These are phyloP conservation scores for Polia nebulosa DNA, from an alignment of 2,888 invertebrate species.

Conservation along the genomic window DNA sequence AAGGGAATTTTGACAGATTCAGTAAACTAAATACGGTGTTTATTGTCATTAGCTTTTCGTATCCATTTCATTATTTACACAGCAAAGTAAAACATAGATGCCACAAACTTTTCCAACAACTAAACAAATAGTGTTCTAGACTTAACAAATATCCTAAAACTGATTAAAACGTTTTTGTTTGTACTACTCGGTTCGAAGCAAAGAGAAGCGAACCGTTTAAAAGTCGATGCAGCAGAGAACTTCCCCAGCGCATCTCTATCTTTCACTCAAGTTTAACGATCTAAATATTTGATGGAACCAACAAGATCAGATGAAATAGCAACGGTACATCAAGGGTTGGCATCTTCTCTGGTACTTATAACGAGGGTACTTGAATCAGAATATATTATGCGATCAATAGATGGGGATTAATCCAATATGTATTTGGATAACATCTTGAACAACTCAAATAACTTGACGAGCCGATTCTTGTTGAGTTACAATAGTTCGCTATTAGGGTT, in stretches of 20 bases:
- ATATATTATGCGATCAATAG: conserved; percentile 86
- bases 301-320: conserved; percentile 88
- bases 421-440: conserved; percentile 68
- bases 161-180: conserved; percentile 63
- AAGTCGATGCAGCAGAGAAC: conserved; percentile 77
- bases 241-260: conserved; percentile 75
- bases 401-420: conserved; percentile 72
- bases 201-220: conserved; percentile 57
- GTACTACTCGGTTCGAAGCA: conserved; percentile 51
- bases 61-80: neutral
- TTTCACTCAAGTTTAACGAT: conserved; percentile 85
- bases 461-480: conserved; percentile 51
- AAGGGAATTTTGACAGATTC: too few relatives aligned
- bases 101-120: conserved; percentile 13
- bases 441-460: conserved; percentile 68
- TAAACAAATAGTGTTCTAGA: conserved; percentile 46
- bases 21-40: neutral
- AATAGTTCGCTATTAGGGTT: conserved; percentile 59
- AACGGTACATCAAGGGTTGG: conserved; percentile 77
- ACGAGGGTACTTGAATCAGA: conserved; percentile 87
- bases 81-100: conserved; percentile 2
- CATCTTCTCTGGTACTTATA: conserved; percentile 81
- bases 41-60: neutral
- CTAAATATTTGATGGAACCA: conserved; percentile 89
- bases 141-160: conserved; percentile 58